These are phyloP conservation scores for Myrmophylax atrothorax DNA, from an alignment of 2,113 vertebrate species.

Conservation along the genomic window DNA sequence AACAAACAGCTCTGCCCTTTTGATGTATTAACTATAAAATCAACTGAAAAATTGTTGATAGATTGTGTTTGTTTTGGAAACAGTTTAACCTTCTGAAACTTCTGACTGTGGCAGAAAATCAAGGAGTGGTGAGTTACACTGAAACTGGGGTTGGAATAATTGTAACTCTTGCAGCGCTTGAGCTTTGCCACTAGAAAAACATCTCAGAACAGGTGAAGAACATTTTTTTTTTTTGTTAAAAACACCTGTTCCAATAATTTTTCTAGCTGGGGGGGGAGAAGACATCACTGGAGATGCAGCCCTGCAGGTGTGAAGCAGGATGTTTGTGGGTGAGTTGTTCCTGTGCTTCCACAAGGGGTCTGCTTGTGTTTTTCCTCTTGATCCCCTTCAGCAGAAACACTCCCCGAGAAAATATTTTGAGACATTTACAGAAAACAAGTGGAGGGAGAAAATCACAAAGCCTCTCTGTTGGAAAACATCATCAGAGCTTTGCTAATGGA, in stretches of 20 bases:
- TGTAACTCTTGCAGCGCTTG: not conserved
- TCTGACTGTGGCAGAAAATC: not conserved
- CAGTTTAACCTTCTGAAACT: not conserved
- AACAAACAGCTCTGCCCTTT: not conserved
- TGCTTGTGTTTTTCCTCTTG: not conserved
- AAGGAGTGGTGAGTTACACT: not conserved
- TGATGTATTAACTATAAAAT: not conserved
- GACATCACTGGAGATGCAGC: not conserved
- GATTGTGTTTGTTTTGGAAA: not conserved
- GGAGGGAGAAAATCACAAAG: not conserved
- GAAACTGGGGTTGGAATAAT: not conserved
- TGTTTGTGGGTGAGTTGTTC: not conserved
- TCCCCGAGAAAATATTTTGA: not conserved
- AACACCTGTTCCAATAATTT: not conserved
- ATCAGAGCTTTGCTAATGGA: not conserved
- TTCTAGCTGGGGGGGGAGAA: not conserved
- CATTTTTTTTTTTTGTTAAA: not conserved
- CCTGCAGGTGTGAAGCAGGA: fast-evolving
- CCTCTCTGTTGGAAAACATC: not conserved
- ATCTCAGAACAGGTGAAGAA: not conserved
- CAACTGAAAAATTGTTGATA: not conserved
- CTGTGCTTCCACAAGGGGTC: not conserved
- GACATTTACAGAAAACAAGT: not conserved
- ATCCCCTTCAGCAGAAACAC: not conserved
- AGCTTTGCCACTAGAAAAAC: not conserved